Evolutionary conservation across 2,797 vertebrate genomes (phyloP).

Genomic region (Hypotaenidia okinawae): DNA sequence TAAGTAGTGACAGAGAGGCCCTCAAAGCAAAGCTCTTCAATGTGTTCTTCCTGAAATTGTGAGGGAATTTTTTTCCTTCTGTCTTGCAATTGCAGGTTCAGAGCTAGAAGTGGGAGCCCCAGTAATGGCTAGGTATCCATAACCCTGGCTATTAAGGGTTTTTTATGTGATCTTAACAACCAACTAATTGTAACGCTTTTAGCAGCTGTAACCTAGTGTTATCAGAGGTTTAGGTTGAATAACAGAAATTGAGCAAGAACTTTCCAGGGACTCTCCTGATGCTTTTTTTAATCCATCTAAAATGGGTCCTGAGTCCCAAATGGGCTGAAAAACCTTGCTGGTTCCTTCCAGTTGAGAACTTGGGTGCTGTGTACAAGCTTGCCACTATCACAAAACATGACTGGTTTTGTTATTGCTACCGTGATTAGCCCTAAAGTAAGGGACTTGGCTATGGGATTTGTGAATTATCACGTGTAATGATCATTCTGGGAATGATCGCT

Average conservation of each 20-base stretch:
- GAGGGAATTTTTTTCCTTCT: not conserved
- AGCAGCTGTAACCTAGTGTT: not conserved
- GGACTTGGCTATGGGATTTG: not conserved
- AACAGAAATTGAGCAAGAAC: not conserved
- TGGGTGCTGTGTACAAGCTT: not conserved
- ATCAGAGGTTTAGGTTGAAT: not conserved
- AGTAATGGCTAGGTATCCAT: not conserved
- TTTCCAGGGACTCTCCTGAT: not conserved
- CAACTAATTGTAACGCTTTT: not conserved
- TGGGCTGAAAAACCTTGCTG: not conserved
- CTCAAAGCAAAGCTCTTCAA: not conserved
- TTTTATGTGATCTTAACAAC: not conserved
- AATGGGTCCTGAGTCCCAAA: not conserved
- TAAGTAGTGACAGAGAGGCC: not conserved
- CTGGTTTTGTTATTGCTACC: not conserved
- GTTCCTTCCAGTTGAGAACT: not conserved
- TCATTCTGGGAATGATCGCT: accelerated
- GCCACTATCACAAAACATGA: not conserved
- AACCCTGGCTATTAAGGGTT: not conserved
- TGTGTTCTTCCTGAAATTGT: not conserved
- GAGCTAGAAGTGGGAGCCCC: not conserved
- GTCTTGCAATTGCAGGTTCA: not conserved
- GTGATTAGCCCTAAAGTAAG: not conserved
- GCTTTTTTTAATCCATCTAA: not conserved
- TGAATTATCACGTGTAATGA: not conserved